Percentiles rank a stretch among this genome's conserved stretches.
Conservation (phyloP, 2,797 vertebrate genomes). For the Pelodytes ibericus region DNA sequence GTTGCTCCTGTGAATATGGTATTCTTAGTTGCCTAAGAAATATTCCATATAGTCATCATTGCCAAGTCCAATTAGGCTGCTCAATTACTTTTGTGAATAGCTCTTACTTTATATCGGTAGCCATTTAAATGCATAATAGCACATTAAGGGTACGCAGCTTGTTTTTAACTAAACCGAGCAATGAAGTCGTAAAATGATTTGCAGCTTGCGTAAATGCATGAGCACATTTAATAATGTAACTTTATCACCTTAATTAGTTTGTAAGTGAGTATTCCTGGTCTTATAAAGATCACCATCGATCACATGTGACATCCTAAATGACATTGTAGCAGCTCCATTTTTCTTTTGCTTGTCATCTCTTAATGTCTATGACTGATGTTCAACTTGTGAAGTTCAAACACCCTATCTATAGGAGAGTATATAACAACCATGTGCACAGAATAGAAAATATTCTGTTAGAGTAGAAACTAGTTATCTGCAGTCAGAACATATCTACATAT, state of each 20-base stretch:
- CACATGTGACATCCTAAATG: background rate
- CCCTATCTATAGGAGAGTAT: background rate
- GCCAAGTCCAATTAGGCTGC: too few species aligned
- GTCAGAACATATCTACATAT: too few species aligned
- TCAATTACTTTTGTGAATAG: background rate
- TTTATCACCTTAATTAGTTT: background rate
- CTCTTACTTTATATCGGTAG: background rate
- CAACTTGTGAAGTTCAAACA: background rate
- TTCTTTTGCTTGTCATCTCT: background rate
- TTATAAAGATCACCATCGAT: background rate
- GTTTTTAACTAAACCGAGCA: background rate
- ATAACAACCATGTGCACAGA: background rate
- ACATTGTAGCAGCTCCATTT: background rate
- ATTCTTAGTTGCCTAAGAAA: too few species aligned
- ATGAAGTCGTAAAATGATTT: background rate
- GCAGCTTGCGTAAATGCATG: background rate
- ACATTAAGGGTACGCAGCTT: background rate
- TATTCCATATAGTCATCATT: too few species aligned
- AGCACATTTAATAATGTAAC: background rate
- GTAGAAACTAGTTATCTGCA: too few species aligned
- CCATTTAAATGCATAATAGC: conserved; percentile 9
- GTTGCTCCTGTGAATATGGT: too few species aligned
- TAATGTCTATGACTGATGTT: background rate
- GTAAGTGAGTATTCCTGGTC: background rate
- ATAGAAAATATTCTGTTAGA: background rate